A percentile compares a stretch with the other conserved stretches of the same genome.
Conservation (phyloP, 2,888 invertebrate genomes). For the Gryllus longicercus region DNA sequence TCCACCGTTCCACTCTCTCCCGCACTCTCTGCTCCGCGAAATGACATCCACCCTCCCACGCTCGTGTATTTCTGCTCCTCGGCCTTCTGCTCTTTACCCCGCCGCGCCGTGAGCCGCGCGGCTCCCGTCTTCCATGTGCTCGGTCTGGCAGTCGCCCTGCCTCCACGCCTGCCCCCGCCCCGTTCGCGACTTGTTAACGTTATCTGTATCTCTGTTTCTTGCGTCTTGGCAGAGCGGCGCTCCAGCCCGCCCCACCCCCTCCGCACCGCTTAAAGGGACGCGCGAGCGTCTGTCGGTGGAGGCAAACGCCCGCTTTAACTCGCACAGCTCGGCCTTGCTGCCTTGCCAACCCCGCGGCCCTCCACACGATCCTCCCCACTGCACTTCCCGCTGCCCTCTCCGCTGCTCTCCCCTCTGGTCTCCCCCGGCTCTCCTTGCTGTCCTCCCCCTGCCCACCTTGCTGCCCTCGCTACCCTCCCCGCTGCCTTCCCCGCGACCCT, state of each 20-base stretch:
- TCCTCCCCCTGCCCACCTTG: too few relatives aligned
- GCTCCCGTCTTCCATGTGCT: not conserved
- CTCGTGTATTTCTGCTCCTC: not conserved
- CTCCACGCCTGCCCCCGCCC: not conserved
- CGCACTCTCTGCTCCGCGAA: too few relatives aligned
- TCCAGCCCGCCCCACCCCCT: not conserved
- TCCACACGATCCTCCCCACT: too few relatives aligned
- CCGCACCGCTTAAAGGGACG: not conserved
- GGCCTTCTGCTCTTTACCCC: not conserved
- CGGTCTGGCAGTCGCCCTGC: not conserved
- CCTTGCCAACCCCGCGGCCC: too few relatives aligned
- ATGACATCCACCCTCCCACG: too few relatives aligned
- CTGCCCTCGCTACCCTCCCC: too few relatives aligned
- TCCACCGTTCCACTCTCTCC: too few relatives aligned
- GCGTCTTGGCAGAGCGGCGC: not conserved
- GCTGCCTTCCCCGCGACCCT: too few relatives aligned
- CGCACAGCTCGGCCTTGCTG: too few relatives aligned
- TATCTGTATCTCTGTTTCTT: slow-evolving; percentile 10
- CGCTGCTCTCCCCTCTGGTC: too few relatives aligned
- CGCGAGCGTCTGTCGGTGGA: not conserved
- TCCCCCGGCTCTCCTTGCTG: too few relatives aligned
- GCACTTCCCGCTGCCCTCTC: too few relatives aligned
- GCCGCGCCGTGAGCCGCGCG: not conserved
- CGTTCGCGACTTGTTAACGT: slow-evolving; percentile 17
- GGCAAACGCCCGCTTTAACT: not conserved